These are phyloP conservation scores for Callosobruchus maculatus DNA, from an alignment of 2,888 invertebrate species.

Conservation along the genomic window DNA sequence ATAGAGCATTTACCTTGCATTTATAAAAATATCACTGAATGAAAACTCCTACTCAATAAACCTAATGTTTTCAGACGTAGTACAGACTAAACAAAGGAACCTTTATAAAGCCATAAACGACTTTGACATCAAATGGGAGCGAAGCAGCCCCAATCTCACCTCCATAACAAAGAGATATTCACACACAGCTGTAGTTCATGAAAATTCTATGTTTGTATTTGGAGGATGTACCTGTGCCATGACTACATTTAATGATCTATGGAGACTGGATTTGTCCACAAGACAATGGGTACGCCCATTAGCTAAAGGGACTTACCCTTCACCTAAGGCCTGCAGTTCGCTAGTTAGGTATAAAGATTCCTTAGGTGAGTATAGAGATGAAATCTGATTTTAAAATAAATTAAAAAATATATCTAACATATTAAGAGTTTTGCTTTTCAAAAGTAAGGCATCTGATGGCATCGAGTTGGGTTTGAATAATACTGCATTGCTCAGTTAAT, in stretches of 20 bases:
- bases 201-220: conserved; percentile 90
- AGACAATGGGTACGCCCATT: conserved; percentile 81
- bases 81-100: conserved; percentile 68
- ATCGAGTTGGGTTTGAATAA: too few relatives aligned
- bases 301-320: conserved; percentile 85
- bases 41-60: neutral
- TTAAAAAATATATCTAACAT: too few relatives aligned
- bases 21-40: neutral
- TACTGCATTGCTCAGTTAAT: too few relatives aligned
- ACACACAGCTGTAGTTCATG: conserved; percentile 81
- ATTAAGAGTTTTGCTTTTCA: too few relatives aligned
- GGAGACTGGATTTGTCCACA: conserved; percentile 85
- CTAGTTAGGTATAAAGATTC: conserved; percentile 83
- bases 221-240: conserved; percentile 93
- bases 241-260: conserved; percentile 95
- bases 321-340: conserved; percentile 92
- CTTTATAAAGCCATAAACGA: conserved; percentile 73
- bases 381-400: too few relatives aligned
- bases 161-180: conserved; percentile 90
- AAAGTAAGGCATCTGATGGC: too few relatives aligned
- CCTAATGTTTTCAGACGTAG: conserved; percentile 63
- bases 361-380: conserved; percentile 54
- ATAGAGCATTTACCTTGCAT: neutral
- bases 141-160: conserved; percentile 59
- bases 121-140: conserved; percentile 74